Conservation (phyloP, 2,797 vertebrate species). For the Brachyrhaphis roseni region DNA sequence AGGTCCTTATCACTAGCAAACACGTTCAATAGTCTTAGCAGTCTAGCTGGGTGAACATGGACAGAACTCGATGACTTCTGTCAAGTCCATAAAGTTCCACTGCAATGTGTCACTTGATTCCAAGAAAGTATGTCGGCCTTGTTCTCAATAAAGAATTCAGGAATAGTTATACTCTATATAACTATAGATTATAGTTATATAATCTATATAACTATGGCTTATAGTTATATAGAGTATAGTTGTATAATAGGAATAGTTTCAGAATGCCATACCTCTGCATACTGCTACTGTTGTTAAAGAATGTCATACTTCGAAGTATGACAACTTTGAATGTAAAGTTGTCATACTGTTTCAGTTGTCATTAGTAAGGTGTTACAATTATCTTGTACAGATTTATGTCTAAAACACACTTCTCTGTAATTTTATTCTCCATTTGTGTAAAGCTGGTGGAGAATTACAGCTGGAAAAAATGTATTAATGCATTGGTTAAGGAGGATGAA, state of each 20-base stretch:
- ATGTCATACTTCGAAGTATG: background rate
- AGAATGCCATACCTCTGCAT: background rate
- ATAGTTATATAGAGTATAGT: too few species aligned
- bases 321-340: background rate
- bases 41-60: constrained; percentile 6
- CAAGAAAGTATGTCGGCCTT: background rate
- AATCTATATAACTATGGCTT: too few species aligned
- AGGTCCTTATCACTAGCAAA: constrained; percentile 54
- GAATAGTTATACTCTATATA: background rate
- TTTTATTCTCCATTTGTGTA: background rate
- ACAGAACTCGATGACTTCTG: background rate
- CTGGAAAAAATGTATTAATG: background rate
- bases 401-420: background rate
- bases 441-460: background rate
- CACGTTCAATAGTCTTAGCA: constrained; percentile 25
- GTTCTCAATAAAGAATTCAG: background rate
- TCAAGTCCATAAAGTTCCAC: background rate
- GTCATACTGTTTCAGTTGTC: background rate
- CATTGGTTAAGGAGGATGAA: background rate
- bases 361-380: background rate
- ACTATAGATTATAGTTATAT: too few species aligned
- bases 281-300: background rate
- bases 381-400: background rate
- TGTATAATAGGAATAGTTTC: too few species aligned
- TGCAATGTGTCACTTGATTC: background rate